Evolutionary conservation across 2,797 vertebrate species (phyloP).

Genomic region (Falco columbarius): DNA sequence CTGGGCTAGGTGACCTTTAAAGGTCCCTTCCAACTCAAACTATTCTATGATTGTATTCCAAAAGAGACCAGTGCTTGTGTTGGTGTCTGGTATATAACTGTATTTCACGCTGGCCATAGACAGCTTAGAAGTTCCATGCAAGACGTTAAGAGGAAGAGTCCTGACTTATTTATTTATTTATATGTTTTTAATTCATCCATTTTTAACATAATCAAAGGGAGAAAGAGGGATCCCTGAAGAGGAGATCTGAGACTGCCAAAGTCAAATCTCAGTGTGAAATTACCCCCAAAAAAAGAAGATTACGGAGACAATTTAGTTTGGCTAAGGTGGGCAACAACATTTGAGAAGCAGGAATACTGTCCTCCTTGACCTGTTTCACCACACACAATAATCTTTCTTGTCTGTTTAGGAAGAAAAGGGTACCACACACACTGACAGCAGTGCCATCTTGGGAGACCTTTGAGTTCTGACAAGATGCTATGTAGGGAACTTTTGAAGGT

Average conservation of each 20-base stretch:
- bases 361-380: neutral
- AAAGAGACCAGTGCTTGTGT: neutral
- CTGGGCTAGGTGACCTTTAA: neutral
- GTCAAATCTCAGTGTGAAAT: neutral
- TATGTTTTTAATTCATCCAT: neutral
- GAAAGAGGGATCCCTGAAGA: neutral
- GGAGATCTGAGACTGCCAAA: neutral
- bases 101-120: neutral
- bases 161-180: neutral
- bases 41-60: neutral
- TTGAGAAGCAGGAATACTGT: neutral
- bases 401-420: neutral
- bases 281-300: neutral
- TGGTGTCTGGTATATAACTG: neutral
- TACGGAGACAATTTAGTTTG: neutral
- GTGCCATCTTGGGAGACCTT: neutral
- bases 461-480: neutral
- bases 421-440: fast-evolving
- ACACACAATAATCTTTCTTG: neutral
- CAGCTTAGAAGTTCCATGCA: neutral
- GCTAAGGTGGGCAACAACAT: neutral
- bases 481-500: neutral
- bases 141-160: neutral
- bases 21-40: neutral
- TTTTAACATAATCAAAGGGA: neutral